These are phyloP conservation scores for Lasioglossum albipes DNA, from an alignment of 1,140 invertebrate species.

Conservation along the genomic window DNA sequence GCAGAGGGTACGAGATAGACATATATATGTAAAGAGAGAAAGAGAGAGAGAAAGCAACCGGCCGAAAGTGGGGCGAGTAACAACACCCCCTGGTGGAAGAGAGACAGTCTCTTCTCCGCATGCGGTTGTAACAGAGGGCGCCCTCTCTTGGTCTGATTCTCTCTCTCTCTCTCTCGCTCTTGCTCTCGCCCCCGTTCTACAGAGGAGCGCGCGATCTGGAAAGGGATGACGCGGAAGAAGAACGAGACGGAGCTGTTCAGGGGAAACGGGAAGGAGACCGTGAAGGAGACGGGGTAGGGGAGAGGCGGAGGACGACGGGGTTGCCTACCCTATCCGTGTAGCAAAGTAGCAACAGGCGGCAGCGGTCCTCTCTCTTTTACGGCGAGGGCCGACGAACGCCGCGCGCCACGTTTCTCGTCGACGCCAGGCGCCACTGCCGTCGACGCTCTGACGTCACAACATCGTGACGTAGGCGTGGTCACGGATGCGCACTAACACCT, in stretches of 20 bases:
- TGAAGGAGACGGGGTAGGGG: neutral
- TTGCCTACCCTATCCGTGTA: conserved; percentile 54
- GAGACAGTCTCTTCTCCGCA: conserved; percentile 29
- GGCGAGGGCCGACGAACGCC: conserved; percentile 58
- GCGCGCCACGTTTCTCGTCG: conserved; percentile 68
- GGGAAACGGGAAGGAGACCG: conserved; percentile 15
- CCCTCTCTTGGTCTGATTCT: neutral
- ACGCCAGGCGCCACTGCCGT: conserved; percentile 66
- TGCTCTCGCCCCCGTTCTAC: neutral
- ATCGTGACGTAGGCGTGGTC: conserved; percentile 79
- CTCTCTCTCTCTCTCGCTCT: neutral
- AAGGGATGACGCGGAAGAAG: neutral
- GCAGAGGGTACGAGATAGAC: conserved; percentile 1
- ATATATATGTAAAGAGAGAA: neutral
- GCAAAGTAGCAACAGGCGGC: conserved; percentile 74
- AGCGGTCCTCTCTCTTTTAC: conserved; percentile 58
- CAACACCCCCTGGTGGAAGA: conserved; percentile 5
- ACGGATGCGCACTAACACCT: conserved; percentile 79
- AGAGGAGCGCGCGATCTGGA: neutral
- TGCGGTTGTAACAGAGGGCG: conserved; percentile 48
- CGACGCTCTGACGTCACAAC: conserved; percentile 75
- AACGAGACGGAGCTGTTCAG: neutral
- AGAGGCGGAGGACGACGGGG: conserved; percentile 16
- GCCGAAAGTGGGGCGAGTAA: neutral
- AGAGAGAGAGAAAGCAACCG: neutral